These are phyloP conservation scores for Callinectes sapidus DNA, from an alignment of 2,888 invertebrate genomes.

Conservation along the genomic window DNA sequence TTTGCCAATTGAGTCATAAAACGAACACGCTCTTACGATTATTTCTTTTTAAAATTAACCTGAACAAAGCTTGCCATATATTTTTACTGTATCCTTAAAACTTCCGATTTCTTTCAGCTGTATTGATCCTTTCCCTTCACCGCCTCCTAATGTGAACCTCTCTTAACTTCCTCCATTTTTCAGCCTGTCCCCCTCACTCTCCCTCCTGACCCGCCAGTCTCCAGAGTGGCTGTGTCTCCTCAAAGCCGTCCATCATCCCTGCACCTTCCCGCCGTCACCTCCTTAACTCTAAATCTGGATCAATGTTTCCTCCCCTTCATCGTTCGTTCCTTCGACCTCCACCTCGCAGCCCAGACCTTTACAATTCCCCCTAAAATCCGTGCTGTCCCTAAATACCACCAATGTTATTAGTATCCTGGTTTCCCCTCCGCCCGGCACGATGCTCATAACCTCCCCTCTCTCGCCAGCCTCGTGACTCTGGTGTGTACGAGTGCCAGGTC, in stretches of 20 bases:
- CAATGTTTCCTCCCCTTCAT: background rate
- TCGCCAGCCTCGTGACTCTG: conserved; percentile 28
- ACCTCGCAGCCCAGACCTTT: background rate
- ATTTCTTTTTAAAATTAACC: background rate
- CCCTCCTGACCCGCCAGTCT: background rate
- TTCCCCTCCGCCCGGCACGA: background rate
- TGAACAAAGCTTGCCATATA: background rate
- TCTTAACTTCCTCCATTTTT: conserved; percentile 7
- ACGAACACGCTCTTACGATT: too few species aligned
- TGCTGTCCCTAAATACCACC: background rate
- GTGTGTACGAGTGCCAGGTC: conserved; percentile 48
- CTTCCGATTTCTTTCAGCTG: background rate
- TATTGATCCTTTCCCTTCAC: background rate
- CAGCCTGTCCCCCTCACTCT: conserved; percentile 37
- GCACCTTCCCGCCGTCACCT: background rate
- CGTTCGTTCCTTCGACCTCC: background rate
- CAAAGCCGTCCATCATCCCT: conserved; percentile 23
- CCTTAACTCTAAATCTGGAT: background rate
- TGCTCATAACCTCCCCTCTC: background rate
- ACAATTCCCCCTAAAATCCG: background rate
- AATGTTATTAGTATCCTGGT: background rate
- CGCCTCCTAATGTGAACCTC: background rate
- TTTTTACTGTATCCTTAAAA: background rate
- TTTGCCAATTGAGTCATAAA: too few species aligned
- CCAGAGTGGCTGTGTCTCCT: background rate